Evolutionary conservation across 2,113 vertebrate genomes (phyloP).

Genomic region (Mormyrus iriodes): DNA sequence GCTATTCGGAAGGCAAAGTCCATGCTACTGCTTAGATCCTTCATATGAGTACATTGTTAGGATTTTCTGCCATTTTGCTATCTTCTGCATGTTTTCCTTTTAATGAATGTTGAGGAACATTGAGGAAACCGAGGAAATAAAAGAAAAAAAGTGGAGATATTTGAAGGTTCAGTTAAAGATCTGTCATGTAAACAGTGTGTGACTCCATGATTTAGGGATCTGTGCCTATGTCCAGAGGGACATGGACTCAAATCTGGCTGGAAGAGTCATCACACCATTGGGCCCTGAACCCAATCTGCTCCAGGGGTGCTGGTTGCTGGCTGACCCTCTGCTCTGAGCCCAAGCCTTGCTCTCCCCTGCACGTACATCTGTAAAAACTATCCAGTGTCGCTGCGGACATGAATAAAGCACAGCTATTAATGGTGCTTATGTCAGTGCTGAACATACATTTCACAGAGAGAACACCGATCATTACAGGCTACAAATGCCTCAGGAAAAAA

Average conservation of each 20-base stretch:
- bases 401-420: background rate
- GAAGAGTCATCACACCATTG: background rate
- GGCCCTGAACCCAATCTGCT: background rate
- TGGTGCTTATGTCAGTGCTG: background rate
- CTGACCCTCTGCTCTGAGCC: background rate
- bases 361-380: background rate
- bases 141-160: background rate
- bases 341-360: background rate
- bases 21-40: background rate
- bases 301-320: background rate
- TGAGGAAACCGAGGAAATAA: background rate
- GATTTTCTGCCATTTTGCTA: background rate
- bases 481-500: background rate
- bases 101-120: background rate
- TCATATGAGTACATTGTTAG: background rate
- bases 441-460: background rate
- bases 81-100: background rate
- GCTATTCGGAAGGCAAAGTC: background rate
- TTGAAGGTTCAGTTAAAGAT: background rate
- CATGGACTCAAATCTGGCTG: background rate
- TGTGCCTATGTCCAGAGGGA: background rate
- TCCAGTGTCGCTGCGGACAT: background rate
- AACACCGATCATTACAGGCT: background rate
- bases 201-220: background rate
- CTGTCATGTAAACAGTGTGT: background rate